Percentiles rank a stretch among this genome's conserved stretches.
Conservation (phyloP, 1,140 invertebrate species). For the Spodoptera litura region DNA sequence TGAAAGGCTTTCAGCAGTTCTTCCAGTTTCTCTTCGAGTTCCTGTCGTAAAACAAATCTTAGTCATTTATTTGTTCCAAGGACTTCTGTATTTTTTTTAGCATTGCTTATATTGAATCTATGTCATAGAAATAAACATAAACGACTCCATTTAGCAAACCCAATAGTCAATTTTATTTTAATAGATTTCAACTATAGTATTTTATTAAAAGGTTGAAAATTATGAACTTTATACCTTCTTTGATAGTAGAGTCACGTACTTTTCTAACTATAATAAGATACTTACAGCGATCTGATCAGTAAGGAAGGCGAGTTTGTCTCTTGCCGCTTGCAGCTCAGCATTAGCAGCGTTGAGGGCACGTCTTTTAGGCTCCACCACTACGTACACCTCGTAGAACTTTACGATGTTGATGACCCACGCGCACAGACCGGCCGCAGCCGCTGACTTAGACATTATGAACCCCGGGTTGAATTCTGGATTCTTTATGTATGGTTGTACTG, state of each 20-base stretch:
- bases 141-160: too few relatives aligned
- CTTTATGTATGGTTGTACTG: constrained; percentile 84
- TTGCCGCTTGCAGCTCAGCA: constrained; percentile 92
- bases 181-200: too few relatives aligned
- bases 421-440: constrained; percentile 96
- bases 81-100: too few relatives aligned
- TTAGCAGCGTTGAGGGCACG: constrained; percentile 94
- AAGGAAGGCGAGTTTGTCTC: constrained; percentile 90
- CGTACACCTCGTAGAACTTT: constrained; percentile 96
- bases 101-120: too few relatives aligned
- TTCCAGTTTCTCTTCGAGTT: constrained; percentile 92
- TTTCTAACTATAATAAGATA: neutral
- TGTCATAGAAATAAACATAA: too few relatives aligned
- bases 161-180: too few relatives aligned
- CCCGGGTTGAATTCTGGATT: constrained; percentile 94
- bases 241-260: too few relatives aligned
- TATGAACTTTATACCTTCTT: too few relatives aligned
- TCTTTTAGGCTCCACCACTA: constrained; percentile 96
- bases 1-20: constrained; percentile 93
- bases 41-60: constrained; percentile 75
- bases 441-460: constrained; percentile 94
- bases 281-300: constrained; percentile 84
- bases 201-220: too few relatives aligned
- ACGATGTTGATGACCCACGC: constrained; percentile 98
- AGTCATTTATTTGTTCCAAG: too few relatives aligned